phyloP scores from a whole-genome alignment of 2,797 vertebrate species.

The Chanos chanos region DNA sequence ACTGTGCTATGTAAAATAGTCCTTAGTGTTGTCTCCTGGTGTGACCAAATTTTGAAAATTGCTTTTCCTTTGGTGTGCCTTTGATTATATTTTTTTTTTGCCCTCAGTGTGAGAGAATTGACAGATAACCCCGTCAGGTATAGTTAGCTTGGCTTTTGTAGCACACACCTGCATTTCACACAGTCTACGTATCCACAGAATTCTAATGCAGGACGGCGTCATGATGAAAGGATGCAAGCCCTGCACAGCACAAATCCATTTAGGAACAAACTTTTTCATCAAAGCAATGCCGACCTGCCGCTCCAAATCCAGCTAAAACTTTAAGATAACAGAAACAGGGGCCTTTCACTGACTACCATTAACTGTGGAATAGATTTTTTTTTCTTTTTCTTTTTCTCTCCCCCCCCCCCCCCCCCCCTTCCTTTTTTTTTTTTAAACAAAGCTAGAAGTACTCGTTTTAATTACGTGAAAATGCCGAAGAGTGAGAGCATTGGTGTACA shows the following conservation, averaged over 20 bases:
- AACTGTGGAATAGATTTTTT: no score
- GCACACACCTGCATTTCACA: constrained; percentile 32
- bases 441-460: constrained; percentile 1
- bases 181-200: constrained; percentile 25
- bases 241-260: not conserved
- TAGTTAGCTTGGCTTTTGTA: not conserved
- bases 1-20: no score
- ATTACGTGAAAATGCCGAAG: not conserved
- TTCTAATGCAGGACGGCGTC: constrained; percentile 7
- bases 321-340: constrained; percentile 3
- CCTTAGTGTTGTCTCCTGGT: not conserved
- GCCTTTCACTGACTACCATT: not conserved
- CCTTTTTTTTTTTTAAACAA: no score
- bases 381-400: no score
- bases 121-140: not conserved
- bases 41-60: constrained; percentile 10
- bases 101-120: not conserved
- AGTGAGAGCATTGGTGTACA: no score
- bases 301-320: constrained; percentile 1
- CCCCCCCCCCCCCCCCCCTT: no score
- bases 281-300: constrained; percentile 6
- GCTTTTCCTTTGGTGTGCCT: constrained; percentile 1
- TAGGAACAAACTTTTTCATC: constrained; percentile 22
- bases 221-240: constrained; percentile 19
- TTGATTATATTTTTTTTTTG: constrained; percentile 2